These are phyloP conservation scores for Drosophila burlai DNA, from an alignment of 1,140 invertebrate genomes.

Conservation along the genomic window DNA sequence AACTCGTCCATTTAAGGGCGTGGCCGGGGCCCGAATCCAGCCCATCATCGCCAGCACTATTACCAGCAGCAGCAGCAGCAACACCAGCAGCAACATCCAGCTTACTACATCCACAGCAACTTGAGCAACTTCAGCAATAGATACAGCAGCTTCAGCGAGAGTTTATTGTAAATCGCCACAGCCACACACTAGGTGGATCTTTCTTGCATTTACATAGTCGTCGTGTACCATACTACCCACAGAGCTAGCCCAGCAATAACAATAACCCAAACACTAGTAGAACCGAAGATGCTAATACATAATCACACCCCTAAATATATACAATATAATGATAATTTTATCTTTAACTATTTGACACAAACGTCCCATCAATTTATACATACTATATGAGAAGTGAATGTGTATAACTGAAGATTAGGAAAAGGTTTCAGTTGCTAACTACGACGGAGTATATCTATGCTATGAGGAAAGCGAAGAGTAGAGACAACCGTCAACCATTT, in stretches of 20 bases:
- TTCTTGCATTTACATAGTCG: slow-evolving; percentile 68
- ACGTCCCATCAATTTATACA: slow-evolving; percentile 49
- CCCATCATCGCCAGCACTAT: slow-evolving; percentile 30
- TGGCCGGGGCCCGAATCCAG: slow-evolving; percentile 26
- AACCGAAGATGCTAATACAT: slow-evolving; percentile 77
- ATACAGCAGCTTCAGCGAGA: slow-evolving; percentile 36
- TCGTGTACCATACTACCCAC: slow-evolving; percentile 61
- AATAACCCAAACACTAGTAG: slow-evolving; percentile 64
- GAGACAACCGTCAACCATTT: slow-evolving; percentile 50
- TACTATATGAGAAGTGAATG: slow-evolving; percentile 42
- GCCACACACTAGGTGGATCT: slow-evolving; percentile 16
- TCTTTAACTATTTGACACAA: slow-evolving; percentile 44
- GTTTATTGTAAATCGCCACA: slow-evolving; percentile 45
- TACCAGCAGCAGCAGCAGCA: slow-evolving; percentile 25
- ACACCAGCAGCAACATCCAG: slow-evolving; percentile 22
- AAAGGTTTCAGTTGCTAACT: slow-evolving; percentile 69
- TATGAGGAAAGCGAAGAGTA: neutral
- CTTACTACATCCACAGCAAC: slow-evolving; percentile 45
- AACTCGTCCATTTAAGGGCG: slow-evolving; percentile 76
- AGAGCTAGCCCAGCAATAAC: slow-evolving; percentile 70
- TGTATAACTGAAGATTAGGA: slow-evolving; percentile 50
- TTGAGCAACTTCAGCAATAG: slow-evolving; percentile 28
- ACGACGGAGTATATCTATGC: slow-evolving; percentile 15
- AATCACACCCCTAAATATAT: slow-evolving; percentile 7
- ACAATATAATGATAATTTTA: slow-evolving; percentile 40